These are phyloP conservation scores for Chaetura pelagica DNA, from an alignment of 2,113 vertebrate genomes.

Conservation along the genomic window DNA sequence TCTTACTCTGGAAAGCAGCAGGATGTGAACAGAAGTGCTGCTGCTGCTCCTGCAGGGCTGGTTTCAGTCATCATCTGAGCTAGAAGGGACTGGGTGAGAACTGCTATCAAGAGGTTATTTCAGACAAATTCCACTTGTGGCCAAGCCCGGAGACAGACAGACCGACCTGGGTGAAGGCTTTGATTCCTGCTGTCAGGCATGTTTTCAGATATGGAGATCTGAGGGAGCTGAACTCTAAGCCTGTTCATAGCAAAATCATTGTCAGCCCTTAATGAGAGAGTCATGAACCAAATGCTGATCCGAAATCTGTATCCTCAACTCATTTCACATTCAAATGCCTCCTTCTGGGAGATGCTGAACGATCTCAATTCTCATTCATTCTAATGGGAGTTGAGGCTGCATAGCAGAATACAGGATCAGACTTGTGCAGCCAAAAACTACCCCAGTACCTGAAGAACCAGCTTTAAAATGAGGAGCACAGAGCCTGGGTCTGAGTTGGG, in stretches of 20 bases:
- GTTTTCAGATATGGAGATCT: not conserved
- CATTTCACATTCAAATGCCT: not conserved
- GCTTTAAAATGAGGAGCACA: not conserved
- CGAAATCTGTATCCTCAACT: not conserved
- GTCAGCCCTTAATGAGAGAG: slow-evolving; percentile 11
- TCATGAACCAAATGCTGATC: not conserved
- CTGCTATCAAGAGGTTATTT: not conserved
- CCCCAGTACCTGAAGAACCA: slow-evolving; percentile 45
- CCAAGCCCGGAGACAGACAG: not conserved
- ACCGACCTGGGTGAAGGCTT: not conserved
- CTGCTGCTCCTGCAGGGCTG: not conserved
- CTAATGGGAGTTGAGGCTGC: not conserved
- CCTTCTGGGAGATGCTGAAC: not conserved
- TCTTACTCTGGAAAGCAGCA: not conserved
- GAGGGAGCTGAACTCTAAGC: not conserved
- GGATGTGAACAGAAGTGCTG: not conserved
- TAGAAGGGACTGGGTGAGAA: not conserved
- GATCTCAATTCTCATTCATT: not conserved
- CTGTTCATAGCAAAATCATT: not conserved
- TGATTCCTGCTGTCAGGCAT: not conserved
- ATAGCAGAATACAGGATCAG: slow-evolving; percentile 27
- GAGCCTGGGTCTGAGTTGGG: slow-evolving; percentile 5
- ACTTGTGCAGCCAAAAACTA: not conserved
- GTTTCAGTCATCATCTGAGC: rapidly evolving
- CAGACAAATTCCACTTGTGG: not conserved